These are phyloP conservation scores for Euura lappo DNA, from an alignment of 1,140 invertebrate genomes.

Conservation along the genomic window DNA sequence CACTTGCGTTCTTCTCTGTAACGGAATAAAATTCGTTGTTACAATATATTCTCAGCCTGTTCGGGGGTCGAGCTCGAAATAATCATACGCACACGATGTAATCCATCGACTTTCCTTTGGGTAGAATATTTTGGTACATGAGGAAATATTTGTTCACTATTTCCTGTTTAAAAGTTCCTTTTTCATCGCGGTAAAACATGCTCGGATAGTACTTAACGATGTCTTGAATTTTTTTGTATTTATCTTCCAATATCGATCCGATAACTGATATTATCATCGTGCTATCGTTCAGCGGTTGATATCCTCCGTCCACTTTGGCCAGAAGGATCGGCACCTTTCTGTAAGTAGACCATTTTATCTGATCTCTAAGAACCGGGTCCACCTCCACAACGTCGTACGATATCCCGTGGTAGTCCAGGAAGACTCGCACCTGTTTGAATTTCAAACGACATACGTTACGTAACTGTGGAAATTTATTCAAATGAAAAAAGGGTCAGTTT, in stretches of 20 bases:
- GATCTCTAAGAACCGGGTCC: slow-evolving; percentile 87
- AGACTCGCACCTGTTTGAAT: slow-evolving; percentile 72
- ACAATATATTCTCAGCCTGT: slow-evolving; percentile 13
- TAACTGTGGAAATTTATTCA: too few relatives aligned
- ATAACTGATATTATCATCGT: slow-evolving; percentile 92
- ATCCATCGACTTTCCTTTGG: slow-evolving; percentile 63
- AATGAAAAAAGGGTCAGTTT: too few relatives aligned
- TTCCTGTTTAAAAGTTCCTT: slow-evolving; percentile 73
- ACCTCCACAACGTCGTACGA: slow-evolving; percentile 98
- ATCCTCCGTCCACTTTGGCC: slow-evolving; percentile 73
- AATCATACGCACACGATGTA: slow-evolving; percentile 67
- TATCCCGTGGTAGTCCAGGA: slow-evolving; percentile 92
- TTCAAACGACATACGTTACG: neutral
- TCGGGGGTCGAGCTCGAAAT: slow-evolving; percentile 6
- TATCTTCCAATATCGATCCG: slow-evolving; percentile 77
- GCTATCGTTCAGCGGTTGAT: slow-evolving; percentile 91
- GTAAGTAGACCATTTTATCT: slow-evolving; percentile 93
- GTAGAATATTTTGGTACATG: slow-evolving; percentile 77
- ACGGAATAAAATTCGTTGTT: slow-evolving; percentile 30
- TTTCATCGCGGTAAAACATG: slow-evolving; percentile 72
- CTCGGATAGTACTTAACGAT: slow-evolving; percentile 84
- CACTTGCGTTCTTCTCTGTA: slow-evolving; percentile 90
- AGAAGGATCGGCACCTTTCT: slow-evolving; percentile 97
- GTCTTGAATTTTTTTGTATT: slow-evolving; percentile 67
- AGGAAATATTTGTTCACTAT: slow-evolving; percentile 95